A percentile compares a stretch with the other conserved stretches of the same genome.
phyloP scores from a whole-genome alignment of 2,113 vertebrate genomes.

The Alligator sinensis region DNA sequence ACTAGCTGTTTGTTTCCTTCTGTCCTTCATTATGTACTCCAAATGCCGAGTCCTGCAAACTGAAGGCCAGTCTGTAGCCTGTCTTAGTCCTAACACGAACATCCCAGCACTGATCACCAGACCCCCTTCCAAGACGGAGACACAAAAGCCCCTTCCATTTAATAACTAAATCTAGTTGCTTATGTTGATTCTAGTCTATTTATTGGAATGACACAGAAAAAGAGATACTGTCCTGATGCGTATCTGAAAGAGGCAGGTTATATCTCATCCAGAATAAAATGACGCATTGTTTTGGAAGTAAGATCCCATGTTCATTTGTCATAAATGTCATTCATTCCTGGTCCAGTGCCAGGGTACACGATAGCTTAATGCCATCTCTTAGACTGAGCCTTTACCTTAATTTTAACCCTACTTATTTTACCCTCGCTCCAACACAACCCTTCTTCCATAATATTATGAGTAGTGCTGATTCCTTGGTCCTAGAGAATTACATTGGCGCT shows the following conservation, averaged over 20 bases:
- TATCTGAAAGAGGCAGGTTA: background rate
- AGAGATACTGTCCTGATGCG: background rate
- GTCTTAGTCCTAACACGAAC: background rate
- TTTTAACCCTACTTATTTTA: background rate
- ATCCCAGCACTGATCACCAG: background rate
- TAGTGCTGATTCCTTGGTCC: background rate
- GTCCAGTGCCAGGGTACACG: too few species aligned
- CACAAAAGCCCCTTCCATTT: background rate
- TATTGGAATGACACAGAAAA: fast-evolving
- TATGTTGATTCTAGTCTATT: background rate
- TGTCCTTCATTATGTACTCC: fast-evolving
- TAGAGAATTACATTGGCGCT: background rate
- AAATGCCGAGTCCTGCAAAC: background rate
- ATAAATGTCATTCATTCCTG: background rate
- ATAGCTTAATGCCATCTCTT: background rate
- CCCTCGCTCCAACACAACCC: background rate
- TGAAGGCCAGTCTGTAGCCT: background rate
- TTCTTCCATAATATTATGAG: background rate
- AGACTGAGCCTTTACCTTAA: background rate
- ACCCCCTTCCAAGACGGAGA: fast-evolving
- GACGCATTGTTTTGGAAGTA: background rate
- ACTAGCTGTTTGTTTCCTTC: background rate
- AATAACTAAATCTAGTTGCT: fast-evolving
- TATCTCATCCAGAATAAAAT: background rate
- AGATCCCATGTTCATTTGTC: background rate